phyloP scores from a whole-genome alignment of 1,140 invertebrate genomes.

The Varroa destructor region DNA sequence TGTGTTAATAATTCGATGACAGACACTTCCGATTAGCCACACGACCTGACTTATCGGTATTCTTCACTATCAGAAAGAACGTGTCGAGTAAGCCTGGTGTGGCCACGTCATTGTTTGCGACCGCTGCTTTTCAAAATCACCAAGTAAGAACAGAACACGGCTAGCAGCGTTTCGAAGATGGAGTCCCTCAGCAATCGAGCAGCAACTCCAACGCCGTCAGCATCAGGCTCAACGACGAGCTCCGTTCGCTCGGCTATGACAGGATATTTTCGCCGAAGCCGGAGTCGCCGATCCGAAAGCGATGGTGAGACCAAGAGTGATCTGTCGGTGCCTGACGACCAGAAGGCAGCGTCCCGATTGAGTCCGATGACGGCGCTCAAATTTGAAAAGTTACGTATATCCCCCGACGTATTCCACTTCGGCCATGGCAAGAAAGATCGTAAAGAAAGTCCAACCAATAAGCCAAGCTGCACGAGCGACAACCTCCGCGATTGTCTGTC shows the following conservation, averaged over 20 bases:
- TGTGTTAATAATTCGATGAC: too few species aligned
- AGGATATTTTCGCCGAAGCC: constrained; percentile 8
- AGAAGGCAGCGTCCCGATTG: not conserved
- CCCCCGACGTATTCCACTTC: constrained; percentile 21
- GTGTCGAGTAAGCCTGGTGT: too few species aligned
- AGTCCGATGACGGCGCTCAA: constrained; percentile 26
- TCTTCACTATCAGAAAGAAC: too few species aligned
- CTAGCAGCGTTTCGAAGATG: too few species aligned
- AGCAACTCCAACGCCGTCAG: too few species aligned
- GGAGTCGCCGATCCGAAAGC: constrained; percentile 21
- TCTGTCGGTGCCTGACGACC: constrained; percentile 1
- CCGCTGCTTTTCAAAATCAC: too few species aligned
- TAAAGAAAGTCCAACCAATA: not conserved
- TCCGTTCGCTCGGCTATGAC: not conserved
- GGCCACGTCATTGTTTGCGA: too few species aligned
- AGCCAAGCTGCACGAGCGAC: not conserved
- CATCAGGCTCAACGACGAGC: too few species aligned
- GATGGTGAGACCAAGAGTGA: constrained; percentile 8
- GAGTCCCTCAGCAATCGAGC: too few species aligned
- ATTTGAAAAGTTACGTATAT: constrained; percentile 15
- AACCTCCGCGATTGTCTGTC: constrained; percentile 3
- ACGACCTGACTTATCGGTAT: too few species aligned
- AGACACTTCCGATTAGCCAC: too few species aligned
- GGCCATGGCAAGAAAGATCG: constrained; percentile 9
- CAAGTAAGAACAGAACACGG: too few species aligned